Evolutionary conservation across 2,888 invertebrate species (phyloP), one percentile per base, ranked within the genome.

Genomic region (Drosophila incognita): DNA sequence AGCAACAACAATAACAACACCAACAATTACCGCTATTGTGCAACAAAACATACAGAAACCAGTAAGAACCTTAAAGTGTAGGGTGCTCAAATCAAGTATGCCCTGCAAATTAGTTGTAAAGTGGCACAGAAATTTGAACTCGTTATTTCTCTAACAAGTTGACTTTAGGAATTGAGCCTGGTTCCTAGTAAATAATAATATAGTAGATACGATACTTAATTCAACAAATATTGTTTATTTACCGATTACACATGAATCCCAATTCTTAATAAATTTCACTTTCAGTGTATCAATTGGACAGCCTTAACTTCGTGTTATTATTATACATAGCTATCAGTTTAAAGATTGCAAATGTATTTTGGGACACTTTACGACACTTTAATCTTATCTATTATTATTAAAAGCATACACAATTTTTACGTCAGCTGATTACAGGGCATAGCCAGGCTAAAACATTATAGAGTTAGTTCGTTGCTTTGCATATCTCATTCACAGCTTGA

Each of bases 1-100:
- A 51, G 24, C n/a, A 53, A 56, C 40, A 40, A 42, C 36, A 31
- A 33, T 15, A 58, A 48, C 13, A 33, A 33, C 27, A 49, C 60
- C 58, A 67, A 73, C 72, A 62, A 76, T 73, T 77, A 60, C 38
- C 35, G 57, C 63, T 63, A 78, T 78, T 77, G 74, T 58, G 78
- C 61, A 78, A 78, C 33, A 31, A 51, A 61, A 27, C 15, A 13
- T 27, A 27, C 27, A 36, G 33, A 46, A 62, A 40, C 38, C 35
- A 24, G 49, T 36, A 58, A 76, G 76, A 77, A 77, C 74, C 24
- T 51, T 53, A 29, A 52, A 56, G 42, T 52, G 57, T n/a, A 35
- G 31, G 42, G 29, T 59, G 59, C 35, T 59, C n/a, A 38, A 29
- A n/a, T 27, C 21, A 38, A 21, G 10, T 27, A 62, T 70, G 53